Evolutionary conservation across 2,113 vertebrate species (phyloP).

Genomic region (Balaenoptera acutorostrata): DNA sequence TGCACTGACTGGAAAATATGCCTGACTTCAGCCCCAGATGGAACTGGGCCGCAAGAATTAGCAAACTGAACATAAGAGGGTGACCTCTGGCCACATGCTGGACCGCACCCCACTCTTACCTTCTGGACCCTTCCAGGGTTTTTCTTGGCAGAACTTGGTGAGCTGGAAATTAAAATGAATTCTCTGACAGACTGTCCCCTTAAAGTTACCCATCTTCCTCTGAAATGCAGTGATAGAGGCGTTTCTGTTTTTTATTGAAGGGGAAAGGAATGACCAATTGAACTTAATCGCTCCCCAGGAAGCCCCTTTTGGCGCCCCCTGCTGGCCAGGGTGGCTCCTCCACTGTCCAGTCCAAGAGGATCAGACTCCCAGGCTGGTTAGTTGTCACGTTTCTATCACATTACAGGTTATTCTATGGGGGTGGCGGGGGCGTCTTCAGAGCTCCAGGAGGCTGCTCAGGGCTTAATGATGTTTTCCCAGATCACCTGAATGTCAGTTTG

Average conservation of each 20-base stretch:
- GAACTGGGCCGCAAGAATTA: constrained; percentile 1
- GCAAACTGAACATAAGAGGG: background rate
- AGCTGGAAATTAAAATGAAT: constrained; percentile 20
- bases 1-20: constrained; percentile 16
- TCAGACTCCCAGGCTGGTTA: background rate
- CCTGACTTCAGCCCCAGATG: background rate
- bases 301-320: constrained; percentile 23
- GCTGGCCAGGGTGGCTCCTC: constrained; percentile 8
- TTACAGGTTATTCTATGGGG: background rate
- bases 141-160: constrained; percentile 5
- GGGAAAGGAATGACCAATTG: background rate
- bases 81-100: background rate
- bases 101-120: background rate
- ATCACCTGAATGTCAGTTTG: background rate
- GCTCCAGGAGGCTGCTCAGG: background rate
- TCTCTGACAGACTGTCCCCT: background rate
- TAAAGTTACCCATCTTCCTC: background rate
- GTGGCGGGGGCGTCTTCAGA: accelerated
- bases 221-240: background rate
- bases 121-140: constrained; percentile 26
- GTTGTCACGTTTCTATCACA: background rate
- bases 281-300: background rate
- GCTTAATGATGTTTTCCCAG: background rate
- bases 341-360: background rate
- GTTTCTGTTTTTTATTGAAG: background rate